Evolutionary conservation across 1,140 invertebrate species (phyloP).

Genomic region (Samia ricini): DNA sequence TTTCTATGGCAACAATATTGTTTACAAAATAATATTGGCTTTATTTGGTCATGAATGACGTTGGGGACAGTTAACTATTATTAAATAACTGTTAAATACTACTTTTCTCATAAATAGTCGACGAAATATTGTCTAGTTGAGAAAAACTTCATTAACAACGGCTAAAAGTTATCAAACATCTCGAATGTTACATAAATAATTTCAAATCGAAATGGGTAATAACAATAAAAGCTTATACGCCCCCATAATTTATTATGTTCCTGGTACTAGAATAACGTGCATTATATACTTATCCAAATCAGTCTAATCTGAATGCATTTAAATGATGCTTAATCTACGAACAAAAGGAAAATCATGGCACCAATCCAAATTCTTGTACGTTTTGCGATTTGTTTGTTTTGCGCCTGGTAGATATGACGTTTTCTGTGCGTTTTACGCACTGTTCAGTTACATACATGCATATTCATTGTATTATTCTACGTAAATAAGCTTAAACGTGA

Average conservation of each 20-base stretch:
- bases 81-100: too few species aligned
- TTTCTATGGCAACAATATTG: too few species aligned
- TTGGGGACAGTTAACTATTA: too few species aligned
- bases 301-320: neutral
- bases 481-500: too few species aligned
- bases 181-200: neutral
- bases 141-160: too few species aligned
- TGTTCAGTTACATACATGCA: conserved; percentile 22
- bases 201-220: too few species aligned
- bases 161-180: neutral
- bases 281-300: neutral
- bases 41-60: too few species aligned
- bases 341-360: conserved; percentile 40
- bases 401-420: conserved; percentile 30
- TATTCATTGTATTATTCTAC: conserved; percentile 8
- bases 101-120: too few species aligned
- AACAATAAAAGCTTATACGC: too few species aligned
- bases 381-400: conserved; percentile 62
- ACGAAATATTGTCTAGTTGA: too few species aligned
- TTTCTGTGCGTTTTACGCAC: conserved; percentile 46
- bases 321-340: conserved; percentile 13
- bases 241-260: too few species aligned
- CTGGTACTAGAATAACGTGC: neutral
- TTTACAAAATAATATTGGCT: too few species aligned
- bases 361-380: conserved; percentile 60